Base-by-base conservation (phyloP, 2,113 vertebrate genomes). In the Neogobius melanostomus region DNA sequence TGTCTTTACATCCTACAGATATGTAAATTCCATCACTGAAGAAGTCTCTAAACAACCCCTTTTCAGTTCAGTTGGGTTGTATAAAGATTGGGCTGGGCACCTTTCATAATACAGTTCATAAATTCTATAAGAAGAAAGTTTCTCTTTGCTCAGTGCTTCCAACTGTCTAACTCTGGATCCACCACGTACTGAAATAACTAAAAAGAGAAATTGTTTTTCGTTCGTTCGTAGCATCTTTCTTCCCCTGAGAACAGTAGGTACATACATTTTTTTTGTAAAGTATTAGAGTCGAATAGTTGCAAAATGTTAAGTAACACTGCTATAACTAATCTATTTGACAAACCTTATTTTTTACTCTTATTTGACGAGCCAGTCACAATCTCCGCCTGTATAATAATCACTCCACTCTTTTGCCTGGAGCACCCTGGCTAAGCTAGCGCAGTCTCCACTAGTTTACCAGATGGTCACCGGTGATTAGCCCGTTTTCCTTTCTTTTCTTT, bases 391-490 rank as follows among this genome's bases (percentile, higher is more conserved):
- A 64, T 65, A 57, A 59, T 56, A 56, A 10, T 36, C 71, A 17
- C 61, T 50, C 73, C 63, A 56, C 82, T 75, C 67, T 79, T 80
- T 78, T 63, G 62, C 77, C 67, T 74, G 21, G 45, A 67, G 71
- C 77, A 59, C 72, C 73, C 69, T 66, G 68, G 72, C 15, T 61
- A 67, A 71, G 72, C 15, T 61, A 67, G 72, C 68, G 70, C 76
- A 68, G 7, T 48, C 82, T 74, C 77, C 84, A 80, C 78, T 90
- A 87, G 87, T 82, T 90, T 79, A 76, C 79, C 88, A 87, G 85
- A 91, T 89, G 87, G 82, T 82, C 82, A 66, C 65, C 54, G 74
- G 73, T 85, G 85, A 90, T 88, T 80, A 80, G 82, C 63, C 64
- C 68, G 79, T 81, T 81, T 28, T 28, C 28, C 3, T 28, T 28